These are phyloP conservation scores for Oreotrochilus melanogaster DNA, from an alignment of 2,113 vertebrate genomes.

Conservation along the genomic window DNA sequence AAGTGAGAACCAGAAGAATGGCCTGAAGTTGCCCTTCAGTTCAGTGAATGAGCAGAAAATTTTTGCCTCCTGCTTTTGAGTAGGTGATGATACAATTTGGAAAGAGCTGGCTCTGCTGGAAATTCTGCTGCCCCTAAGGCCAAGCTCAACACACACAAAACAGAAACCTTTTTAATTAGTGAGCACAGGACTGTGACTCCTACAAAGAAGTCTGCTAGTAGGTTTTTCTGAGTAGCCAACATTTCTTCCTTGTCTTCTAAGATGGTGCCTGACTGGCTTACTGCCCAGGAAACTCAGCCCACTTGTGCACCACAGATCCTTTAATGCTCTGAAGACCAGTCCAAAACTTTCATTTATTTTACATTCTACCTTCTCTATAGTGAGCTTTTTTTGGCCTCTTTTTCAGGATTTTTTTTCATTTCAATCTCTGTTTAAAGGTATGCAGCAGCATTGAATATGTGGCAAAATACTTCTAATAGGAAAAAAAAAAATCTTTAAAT, in stretches of 20 bases:
- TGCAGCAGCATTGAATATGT: not conserved
- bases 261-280: accelerated
- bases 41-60: not conserved
- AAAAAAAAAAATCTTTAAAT: not conserved
- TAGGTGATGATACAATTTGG: not conserved
- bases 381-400: accelerated
- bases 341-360: not conserved
- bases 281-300: not conserved
- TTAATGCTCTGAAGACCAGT: not conserved
- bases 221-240: not conserved
- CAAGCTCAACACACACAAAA: not conserved
- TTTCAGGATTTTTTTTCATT: not conserved
- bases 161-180: not conserved
- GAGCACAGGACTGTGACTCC: not conserved
- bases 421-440: not conserved
- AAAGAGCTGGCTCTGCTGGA: not conserved
- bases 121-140: not conserved
- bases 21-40: not conserved
- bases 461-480: not conserved
- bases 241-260: not conserved
- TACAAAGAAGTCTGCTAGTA: not conserved
- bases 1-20: constrained; percentile 22
- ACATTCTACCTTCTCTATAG: not conserved
- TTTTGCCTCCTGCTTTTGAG: not conserved
- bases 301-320: not conserved